A percentile compares a stretch with the other conserved stretches of the same genome.
phyloP scores from a whole-genome alignment of 2,113 vertebrate genomes.

The Phylloscopus trochiloides region DNA sequence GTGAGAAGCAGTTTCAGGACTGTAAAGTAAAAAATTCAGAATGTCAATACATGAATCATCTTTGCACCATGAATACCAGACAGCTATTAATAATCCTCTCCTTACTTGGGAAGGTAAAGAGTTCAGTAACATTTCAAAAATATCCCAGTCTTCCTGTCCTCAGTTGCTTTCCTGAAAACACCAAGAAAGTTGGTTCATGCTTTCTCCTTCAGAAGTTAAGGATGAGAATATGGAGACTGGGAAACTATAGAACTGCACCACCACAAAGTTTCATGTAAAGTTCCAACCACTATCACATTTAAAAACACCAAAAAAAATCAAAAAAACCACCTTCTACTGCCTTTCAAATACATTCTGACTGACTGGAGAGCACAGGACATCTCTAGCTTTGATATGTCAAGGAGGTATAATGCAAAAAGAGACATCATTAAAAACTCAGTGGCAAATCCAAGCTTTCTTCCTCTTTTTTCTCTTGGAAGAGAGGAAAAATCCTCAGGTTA shows the following conservation, averaged over 20 bases:
- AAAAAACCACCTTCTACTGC: not conserved
- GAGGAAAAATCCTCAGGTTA: not conserved
- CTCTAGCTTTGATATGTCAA: not conserved
- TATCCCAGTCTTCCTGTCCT: not conserved
- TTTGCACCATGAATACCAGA: not conserved
- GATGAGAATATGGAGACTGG: not conserved
- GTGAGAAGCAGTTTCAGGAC: not conserved
- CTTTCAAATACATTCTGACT: not conserved
- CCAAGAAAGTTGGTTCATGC: not conserved
- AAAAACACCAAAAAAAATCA: not conserved
- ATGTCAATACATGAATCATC: not conserved
- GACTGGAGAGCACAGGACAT: not conserved
- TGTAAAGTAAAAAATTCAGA: not conserved
- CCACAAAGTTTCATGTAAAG: not conserved
- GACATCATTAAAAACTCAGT: not conserved
- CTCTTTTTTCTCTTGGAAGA: not conserved
- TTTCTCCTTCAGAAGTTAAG: not conserved
- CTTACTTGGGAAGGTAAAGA: not conserved
- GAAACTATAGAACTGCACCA: not conserved
- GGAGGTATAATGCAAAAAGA: not conserved
- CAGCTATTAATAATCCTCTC: not conserved
- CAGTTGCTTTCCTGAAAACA: not conserved
- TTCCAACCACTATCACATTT: not conserved
- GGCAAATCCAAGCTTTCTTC: not conserved
- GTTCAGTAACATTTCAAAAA: not conserved